phyloP scores from a whole-genome alignment of 2,113 vertebrate genomes.

The Oenanthe oenanthe region DNA sequence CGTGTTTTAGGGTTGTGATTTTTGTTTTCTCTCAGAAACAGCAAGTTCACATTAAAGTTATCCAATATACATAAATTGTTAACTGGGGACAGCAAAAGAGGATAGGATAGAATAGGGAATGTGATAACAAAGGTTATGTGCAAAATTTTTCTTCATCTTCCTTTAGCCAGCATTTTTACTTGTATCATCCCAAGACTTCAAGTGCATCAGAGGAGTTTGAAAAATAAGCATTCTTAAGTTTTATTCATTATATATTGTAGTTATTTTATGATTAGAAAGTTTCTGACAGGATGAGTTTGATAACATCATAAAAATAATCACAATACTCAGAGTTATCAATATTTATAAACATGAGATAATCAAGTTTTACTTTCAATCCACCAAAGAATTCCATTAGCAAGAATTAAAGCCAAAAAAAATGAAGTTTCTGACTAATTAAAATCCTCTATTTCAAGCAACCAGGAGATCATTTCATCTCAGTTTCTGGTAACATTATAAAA shows the following conservation, averaged over 20 bases:
- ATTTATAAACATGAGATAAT: background rate
- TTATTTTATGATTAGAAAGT: background rate
- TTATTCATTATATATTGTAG: background rate
- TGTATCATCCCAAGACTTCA: background rate
- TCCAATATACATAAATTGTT: background rate
- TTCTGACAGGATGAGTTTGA: background rate
- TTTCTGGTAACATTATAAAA: background rate
- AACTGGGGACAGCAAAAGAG: background rate
- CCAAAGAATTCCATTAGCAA: background rate
- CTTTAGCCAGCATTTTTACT: background rate
- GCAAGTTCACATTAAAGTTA: background rate
- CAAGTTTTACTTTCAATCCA: background rate
- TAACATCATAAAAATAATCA: background rate
- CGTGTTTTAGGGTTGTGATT: background rate
- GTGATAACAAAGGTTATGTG: background rate
- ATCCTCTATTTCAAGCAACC: background rate
- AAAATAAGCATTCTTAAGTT: background rate
- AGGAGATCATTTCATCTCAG: background rate
- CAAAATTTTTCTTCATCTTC: background rate
- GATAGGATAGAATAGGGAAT: background rate
- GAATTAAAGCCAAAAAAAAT: background rate
- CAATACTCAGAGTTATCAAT: background rate
- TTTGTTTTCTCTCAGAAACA: background rate
- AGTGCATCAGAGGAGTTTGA: background rate
- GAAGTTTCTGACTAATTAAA: background rate